Evolutionary conservation across 2,888 invertebrate genomes (phyloP), one percentile per base, ranked within the genome.

Genomic region (Cacoxenus indagator): DNA sequence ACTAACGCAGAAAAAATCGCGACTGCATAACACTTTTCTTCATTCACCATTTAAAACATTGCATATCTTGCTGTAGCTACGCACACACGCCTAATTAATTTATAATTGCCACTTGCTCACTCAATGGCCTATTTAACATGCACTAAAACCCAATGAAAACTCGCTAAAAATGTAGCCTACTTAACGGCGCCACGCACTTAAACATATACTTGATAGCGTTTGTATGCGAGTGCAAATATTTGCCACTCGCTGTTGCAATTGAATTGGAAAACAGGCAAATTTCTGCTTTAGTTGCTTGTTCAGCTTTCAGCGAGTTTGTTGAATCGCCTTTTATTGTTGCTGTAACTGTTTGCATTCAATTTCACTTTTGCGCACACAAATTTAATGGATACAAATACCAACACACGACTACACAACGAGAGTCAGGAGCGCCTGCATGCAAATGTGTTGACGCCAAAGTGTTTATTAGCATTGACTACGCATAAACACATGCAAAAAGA

Each of bases 331-430:
- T 61, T 61, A 9, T 31, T 37, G n/a, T 59, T 59, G 29, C 24
- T 59, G 9, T 31, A 24, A 27, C 24, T 55, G 43, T 61, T 61
- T 61, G 61, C 61, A 61, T 43, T 43, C 61, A 37, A 61, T 61
- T 61, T 61, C 61, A 61, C 61, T 61, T 61, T 61, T 37, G 27
- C 43, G 43, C 43, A 61, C 61, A 61, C 61, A 43, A 61, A 43
- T 61, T 43, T 11, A 61, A 61, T 43, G 61, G 24, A 61, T 22
- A 11, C 11, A 11, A 37, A 43, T 51, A 51, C 51, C 27, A 4
- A 43, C 43, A 19, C 61, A 57, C 17, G 14, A 27, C 11, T 31
- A 57, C 9, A 27, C 29, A 57, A n/a, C n/a, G 29, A 29, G 19
- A 57, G 2, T 17, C 29, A 57, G 17, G n/a, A n/a, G 29, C 29